Conservation (phyloP, 2,797 vertebrate genomes). For the Brotula barbata region DNA sequence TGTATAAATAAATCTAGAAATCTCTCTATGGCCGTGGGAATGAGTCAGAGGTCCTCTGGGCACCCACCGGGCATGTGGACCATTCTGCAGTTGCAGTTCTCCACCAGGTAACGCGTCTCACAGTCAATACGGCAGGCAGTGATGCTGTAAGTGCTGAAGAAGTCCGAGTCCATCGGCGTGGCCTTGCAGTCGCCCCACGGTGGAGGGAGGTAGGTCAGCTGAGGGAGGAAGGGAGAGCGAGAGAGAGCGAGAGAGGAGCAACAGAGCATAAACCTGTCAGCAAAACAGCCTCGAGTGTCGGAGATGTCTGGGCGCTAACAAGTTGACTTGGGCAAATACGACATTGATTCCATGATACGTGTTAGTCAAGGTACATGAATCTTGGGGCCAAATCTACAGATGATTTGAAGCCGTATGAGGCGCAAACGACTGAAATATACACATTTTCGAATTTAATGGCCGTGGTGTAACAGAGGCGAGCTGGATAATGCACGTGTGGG, state of each 20-base stretch:
- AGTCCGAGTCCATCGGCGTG: conserved; percentile 90
- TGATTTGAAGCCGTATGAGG: too few species aligned
- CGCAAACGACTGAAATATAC: too few species aligned
- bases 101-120: conserved; percentile 96
- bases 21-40: conserved; percentile 7
- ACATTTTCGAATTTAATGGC: too few species aligned
- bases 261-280: conserved; percentile 26
- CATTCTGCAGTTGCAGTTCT: conserved; percentile 99
- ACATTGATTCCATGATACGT: too few species aligned
- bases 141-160: conserved; percentile 95
- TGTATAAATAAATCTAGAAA: neutral
- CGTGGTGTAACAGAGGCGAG: too few species aligned
- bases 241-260: conserved; percentile 4
- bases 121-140: conserved; percentile 97
- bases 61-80: conserved; percentile 96
- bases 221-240: conserved; percentile 28
- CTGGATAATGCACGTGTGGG: too few species aligned
- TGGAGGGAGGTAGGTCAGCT: conserved; percentile 95
- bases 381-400: too few species aligned
- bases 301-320: conserved; percentile 7
- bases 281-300: neutral
- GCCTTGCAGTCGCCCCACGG: conserved; percentile 97
- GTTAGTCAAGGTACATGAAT: too few species aligned
- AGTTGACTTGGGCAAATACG: conserved; percentile 37
- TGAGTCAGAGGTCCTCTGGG: neutral